These are phyloP conservation scores for Archivesica marissinica DNA, from an alignment of 1,140 invertebrate genomes.

Conservation along the genomic window DNA sequence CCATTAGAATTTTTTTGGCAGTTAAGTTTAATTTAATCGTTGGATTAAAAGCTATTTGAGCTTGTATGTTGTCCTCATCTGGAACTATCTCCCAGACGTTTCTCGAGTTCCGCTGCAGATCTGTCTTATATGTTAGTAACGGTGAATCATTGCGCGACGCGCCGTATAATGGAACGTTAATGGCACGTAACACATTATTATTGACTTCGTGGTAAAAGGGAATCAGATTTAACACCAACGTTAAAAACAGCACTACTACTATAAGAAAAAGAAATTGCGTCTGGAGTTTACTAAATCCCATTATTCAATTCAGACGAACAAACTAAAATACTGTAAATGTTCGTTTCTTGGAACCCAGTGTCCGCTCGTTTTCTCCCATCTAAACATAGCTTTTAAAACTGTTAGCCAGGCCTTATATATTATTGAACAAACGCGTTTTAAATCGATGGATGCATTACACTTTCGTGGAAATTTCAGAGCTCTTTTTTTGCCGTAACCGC, in stretches of 20 bases:
- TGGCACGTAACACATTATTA: neutral
- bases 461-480: neutral
- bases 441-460: neutral
- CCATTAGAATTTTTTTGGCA: slow-evolving; percentile 36
- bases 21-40: slow-evolving; percentile 12
- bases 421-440: neutral
- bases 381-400: neutral
- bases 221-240: slow-evolving; percentile 26
- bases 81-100: slow-evolving; percentile 29
- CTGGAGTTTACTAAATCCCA: slow-evolving; percentile 23
- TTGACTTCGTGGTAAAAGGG: neutral
- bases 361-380: neutral
- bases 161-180: neutral
- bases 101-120: neutral
- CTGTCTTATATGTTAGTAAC: neutral
- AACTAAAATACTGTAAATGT: neutral
- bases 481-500: neutral
- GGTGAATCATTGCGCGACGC: neutral
- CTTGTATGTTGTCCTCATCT: slow-evolving; percentile 31
- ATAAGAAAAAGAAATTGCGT: slow-evolving; percentile 41
- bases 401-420: slow-evolving; percentile 8
- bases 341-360: neutral
- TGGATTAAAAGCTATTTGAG: slow-evolving; percentile 36
- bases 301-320: neutral
- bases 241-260: slow-evolving; percentile 37